phyloP scores from a whole-genome alignment of 2,113 vertebrate species.

The Forbesichthys papilliferus region DNA sequence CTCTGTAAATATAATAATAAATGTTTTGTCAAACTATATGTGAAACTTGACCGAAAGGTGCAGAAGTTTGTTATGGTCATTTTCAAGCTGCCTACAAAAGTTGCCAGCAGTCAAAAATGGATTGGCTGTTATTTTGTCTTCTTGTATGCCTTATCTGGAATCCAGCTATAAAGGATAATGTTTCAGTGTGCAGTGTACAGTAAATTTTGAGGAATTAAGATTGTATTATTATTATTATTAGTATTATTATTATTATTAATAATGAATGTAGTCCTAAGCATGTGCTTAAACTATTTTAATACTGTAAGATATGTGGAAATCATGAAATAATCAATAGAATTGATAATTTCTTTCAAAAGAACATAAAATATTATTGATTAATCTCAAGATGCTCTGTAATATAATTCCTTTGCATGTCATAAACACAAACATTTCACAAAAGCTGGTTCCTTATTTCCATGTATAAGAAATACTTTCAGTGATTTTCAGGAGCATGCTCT shows the following conservation, averaged over 20 bases:
- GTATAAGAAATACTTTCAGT: constrained; percentile 45
- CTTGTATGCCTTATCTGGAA: constrained; percentile 2
- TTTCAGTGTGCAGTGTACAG: not conserved
- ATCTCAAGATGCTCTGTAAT: constrained; percentile 34
- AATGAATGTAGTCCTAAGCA: not conserved
- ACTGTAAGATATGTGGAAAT: constrained; percentile 8
- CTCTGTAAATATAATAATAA: not conserved
- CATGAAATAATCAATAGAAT: not conserved
- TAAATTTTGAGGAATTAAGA: constrained; percentile 4
- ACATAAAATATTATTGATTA: constrained; percentile 10
- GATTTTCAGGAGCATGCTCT: constrained; percentile 36
- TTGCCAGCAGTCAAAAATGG: constrained; percentile 7
- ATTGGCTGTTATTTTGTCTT: not conserved
- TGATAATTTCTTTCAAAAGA: constrained; percentile 8
- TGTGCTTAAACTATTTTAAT: constrained; percentile 8
- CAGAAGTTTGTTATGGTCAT: constrained; percentile 51
- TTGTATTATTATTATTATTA: not conserved
- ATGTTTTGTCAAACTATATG: not conserved
- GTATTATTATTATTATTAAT: not conserved
- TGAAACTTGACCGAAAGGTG: constrained; percentile 24
- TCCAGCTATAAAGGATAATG: constrained; percentile 12
- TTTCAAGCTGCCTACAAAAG: constrained; percentile 74
- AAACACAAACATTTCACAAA: constrained; percentile 55
- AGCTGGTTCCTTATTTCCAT: constrained; percentile 25
- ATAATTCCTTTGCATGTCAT: constrained; percentile 36